These are phyloP conservation scores for Apostichopus japonicus DNA, from an alignment of 35 echinoderm and acorn worm genomes.

Conservation along the genomic window DNA sequence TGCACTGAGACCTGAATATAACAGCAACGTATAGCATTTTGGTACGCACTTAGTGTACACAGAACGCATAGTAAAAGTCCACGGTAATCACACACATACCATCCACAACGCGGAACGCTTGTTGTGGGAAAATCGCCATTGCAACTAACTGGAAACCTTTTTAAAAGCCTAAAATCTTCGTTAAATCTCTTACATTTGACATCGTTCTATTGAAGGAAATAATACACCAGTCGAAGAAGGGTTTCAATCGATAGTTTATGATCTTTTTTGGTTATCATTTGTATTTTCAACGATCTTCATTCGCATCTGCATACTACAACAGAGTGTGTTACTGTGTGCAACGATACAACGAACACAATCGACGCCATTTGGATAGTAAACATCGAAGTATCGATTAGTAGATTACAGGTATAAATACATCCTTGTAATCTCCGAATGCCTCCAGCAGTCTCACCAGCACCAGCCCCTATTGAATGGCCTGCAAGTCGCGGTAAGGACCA, in stretches of 20 bases:
- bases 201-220: neutral
- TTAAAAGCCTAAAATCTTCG: neutral
- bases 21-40: neutral
- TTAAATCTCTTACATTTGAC: neutral
- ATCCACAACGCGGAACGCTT: neutral
- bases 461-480: conserved; percentile 37
- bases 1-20: neutral
- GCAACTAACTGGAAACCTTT: neutral
- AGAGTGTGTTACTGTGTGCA: neutral
- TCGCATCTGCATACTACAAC: too few species aligned
- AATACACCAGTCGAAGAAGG: neutral
- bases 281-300: too few species aligned
- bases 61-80: neutral
- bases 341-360: neutral
- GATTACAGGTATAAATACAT: neutral
- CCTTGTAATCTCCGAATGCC: conserved; percentile 24
- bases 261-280: neutral
- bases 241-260: neutral
- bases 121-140: neutral
- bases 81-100: neutral
- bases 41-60: neutral
- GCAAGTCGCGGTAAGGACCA: conserved; percentile 24
- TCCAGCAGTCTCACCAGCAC: conserved; percentile 34
- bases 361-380: neutral
- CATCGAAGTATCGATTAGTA: neutral